Percentiles rank a stretch among this genome's conserved stretches.
Conservation (phyloP, 92 coral and sea anemone genomes). For the Palythoa heliodiscus region DNA sequence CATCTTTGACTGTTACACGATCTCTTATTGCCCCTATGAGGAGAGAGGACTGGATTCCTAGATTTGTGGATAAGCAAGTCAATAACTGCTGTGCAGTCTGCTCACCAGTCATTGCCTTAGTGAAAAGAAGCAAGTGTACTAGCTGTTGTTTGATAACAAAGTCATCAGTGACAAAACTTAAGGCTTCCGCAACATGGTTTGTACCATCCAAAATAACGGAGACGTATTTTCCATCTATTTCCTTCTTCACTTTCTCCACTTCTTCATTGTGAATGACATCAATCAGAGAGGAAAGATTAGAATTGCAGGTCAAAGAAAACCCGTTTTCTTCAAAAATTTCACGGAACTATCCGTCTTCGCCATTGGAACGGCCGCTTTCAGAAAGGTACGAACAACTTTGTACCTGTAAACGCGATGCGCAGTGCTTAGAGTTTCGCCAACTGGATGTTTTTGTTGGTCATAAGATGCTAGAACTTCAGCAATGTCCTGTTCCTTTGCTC, state of each 20-base stretch:
- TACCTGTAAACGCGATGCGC: slow-evolving; percentile 52
- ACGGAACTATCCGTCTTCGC: slow-evolving; percentile 47
- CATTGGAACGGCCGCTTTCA: slow-evolving; percentile 62
- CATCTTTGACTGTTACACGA: slow-evolving; percentile 53
- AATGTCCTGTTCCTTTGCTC: slow-evolving; percentile 35
- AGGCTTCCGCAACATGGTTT: slow-evolving; percentile 56
- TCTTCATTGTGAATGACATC: no score
- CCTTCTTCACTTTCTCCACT: no score
- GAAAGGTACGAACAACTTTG: slow-evolving; percentile 57
- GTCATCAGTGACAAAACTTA: slow-evolving; percentile 59
- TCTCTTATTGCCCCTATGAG: slow-evolving; percentile 60
- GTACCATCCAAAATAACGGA: slow-evolving; percentile 62
- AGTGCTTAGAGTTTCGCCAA: slow-evolving; percentile 37
- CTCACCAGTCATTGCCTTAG: slow-evolving; percentile 55
- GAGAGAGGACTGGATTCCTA: slow-evolving; percentile 50
- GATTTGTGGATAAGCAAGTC: slow-evolving; percentile 46
- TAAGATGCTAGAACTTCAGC: slow-evolving; percentile 22
- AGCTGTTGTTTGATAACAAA: slow-evolving; percentile 47
- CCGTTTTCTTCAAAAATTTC: slow-evolving; percentile 10
- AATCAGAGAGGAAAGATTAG: no score
- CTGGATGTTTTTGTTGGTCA: slow-evolving; percentile 27
- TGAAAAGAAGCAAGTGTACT: slow-evolving; percentile 47
- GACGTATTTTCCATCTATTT: slow-evolving; percentile 49
- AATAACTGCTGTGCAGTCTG: slow-evolving; percentile 52
- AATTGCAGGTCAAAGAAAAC: no score